Conservation (phyloP, 1,140 invertebrate species). For the Papilio polytes region DNA sequence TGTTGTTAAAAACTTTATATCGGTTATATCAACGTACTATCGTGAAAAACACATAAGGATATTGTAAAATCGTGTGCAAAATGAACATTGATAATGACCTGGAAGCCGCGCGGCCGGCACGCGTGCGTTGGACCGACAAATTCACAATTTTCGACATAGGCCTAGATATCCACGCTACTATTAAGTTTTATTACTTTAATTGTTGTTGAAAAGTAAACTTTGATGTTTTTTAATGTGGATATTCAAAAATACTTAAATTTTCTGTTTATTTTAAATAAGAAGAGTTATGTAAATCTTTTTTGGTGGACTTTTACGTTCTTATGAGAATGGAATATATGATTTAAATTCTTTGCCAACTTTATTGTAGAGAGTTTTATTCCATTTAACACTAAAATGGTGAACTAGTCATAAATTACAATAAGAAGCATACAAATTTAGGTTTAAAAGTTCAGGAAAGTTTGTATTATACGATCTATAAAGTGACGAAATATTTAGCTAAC, state of each 20-base stretch:
- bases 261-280: background rate
- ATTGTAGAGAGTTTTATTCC: background rate
- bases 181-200: constrained; percentile 42
- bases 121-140: constrained; percentile 45
- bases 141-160: constrained; percentile 62
- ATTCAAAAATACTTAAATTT: background rate
- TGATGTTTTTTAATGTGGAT: background rate
- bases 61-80: constrained; percentile 58
- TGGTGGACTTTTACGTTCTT: background rate
- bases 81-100: constrained; percentile 63
- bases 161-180: constrained; percentile 49
- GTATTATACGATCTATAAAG: too few species aligned
- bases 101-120: constrained; percentile 50
- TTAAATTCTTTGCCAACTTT: background rate
- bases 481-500: background rate
- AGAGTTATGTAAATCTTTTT: background rate
- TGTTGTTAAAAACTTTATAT: background rate
- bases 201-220: constrained; percentile 18
- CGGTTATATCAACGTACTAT: background rate
- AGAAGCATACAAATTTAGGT: too few species aligned
- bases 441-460: too few species aligned
- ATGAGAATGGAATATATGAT: background rate
- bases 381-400: background rate
- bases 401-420: too few species aligned
- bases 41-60: constrained; percentile 45